Evolutionary conservation across 2,888 invertebrate genomes (phyloP).

Genomic region (Druceiella hillmani): DNA sequence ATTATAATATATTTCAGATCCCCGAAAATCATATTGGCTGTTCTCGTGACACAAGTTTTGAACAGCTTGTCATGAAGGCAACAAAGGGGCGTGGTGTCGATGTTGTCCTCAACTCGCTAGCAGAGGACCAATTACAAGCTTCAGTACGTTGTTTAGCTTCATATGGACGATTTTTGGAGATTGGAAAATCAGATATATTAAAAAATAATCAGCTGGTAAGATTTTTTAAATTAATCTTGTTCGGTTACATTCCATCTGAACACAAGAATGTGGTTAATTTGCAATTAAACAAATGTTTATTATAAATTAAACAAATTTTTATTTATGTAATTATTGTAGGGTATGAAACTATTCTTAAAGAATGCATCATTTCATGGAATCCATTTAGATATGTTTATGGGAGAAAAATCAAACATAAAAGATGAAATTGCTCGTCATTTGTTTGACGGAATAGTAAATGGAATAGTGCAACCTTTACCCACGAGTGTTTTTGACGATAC

Average conservation of each 20-base stretch:
- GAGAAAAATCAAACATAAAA: conserved; percentile 58
- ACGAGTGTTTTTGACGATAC: conserved; percentile 78
- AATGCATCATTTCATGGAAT: conserved; percentile 98
- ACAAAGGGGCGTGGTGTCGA: conserved; percentile 92
- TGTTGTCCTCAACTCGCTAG: conserved; percentile 90
- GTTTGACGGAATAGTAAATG: conserved; percentile 76
- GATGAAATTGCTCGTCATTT: conserved; percentile 71
- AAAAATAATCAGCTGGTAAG: conserved; percentile 76
- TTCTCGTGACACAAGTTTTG: conserved; percentile 87
- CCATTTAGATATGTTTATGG: conserved; percentile 89
- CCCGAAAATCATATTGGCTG: conserved; percentile 80
- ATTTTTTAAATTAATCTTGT: too few species aligned
- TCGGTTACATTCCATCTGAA: too few species aligned
- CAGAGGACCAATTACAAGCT: conserved; percentile 93
- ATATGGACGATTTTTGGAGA: conserved; percentile 95
- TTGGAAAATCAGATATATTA: conserved; percentile 95
- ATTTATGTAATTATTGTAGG: too few species aligned
- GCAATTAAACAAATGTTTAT: too few species aligned
- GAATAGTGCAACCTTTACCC: conserved; percentile 86
- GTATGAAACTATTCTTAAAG: conserved; percentile 93
- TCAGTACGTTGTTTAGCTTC: conserved; percentile 87
- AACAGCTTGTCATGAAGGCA: conserved; percentile 77
- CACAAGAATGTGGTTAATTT: too few species aligned
- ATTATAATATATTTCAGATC: too few species aligned
- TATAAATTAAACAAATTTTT: too few species aligned